Percentiles rank a stretch among this genome's conserved stretches.
Conservation (phyloP, 2,113 vertebrate species). For the Sylvilagus bachmani region DNA sequence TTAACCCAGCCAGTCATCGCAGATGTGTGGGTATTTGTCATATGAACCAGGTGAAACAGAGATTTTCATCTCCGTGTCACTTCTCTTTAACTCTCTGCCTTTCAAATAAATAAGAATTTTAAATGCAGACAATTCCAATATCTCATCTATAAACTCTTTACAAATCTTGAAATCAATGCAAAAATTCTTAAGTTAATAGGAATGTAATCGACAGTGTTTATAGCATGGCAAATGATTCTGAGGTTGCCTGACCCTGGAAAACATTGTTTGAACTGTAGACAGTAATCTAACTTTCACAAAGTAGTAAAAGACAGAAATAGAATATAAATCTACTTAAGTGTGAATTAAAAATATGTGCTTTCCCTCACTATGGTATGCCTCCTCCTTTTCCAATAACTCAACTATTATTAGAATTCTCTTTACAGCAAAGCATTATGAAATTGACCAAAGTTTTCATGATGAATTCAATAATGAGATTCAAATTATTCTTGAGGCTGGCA, state of each 20-base stretch:
- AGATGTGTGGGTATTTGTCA: too few species aligned
- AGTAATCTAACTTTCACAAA: neutral
- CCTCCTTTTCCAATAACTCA: neutral
- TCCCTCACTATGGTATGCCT: neutral
- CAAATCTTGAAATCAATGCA: neutral
- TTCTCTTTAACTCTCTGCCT: too few species aligned
- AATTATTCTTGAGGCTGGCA: neutral
- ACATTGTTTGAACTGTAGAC: neutral
- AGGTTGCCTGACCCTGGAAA: neutral
- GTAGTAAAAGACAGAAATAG: neutral
- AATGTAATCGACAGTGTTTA: neutral
- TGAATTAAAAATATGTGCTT: neutral
- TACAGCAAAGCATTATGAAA: neutral
- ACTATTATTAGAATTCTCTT: slow-evolving; percentile 1
- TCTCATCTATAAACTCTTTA: neutral
- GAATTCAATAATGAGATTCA: neutral
- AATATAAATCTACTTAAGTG: neutral
- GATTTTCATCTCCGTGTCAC: too few species aligned
- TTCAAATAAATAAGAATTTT: neutral
- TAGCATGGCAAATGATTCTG: neutral
- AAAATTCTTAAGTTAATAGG: neutral
- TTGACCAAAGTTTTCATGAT: neutral
- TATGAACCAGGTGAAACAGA: too few species aligned
- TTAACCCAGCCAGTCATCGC: too few species aligned
- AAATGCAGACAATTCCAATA: neutral